A percentile compares a stretch with the other conserved stretches of the same genome.
phyloP scores from a whole-genome alignment of 2,888 invertebrate species.

The Oligia fasciuncula region DNA sequence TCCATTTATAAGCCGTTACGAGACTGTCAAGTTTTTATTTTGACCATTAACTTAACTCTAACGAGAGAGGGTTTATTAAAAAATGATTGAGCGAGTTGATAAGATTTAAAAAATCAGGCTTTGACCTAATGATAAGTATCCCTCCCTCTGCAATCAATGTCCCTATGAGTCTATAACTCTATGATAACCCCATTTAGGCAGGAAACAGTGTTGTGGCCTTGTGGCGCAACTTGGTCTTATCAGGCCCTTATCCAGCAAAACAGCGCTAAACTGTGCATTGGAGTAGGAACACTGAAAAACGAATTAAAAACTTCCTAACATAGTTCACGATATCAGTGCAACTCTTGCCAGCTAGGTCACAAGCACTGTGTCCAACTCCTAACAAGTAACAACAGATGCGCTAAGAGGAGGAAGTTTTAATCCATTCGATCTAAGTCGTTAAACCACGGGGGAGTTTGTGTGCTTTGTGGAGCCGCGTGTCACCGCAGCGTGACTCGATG shows the following conservation, averaged over 20 bases:
- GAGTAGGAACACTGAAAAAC: not conserved
- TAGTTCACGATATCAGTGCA: constrained; percentile 30
- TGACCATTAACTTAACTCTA: constrained; percentile 24
- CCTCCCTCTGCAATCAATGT: not conserved
- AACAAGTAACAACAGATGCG: constrained; percentile 36
- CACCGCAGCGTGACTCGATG: constrained; percentile 28
- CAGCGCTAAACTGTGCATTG: not conserved
- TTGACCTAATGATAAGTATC: not conserved
- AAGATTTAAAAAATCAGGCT: not conserved
- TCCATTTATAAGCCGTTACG: constrained; percentile 72
- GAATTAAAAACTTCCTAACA: constrained; percentile 19
- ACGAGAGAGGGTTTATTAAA: constrained; percentile 6
- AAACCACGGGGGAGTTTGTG: constrained; percentile 30
- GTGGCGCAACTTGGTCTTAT: not conserved
- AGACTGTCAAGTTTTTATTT: constrained; percentile 56
- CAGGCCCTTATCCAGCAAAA: not conserved
- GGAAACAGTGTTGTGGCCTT: constrained; percentile 11
- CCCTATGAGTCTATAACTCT: not conserved
- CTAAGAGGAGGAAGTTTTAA: constrained; percentile 59
- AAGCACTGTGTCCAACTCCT: constrained; percentile 9
- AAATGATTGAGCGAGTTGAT: not conserved
- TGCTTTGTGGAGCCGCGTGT: constrained; percentile 21
- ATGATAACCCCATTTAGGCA: not conserved
- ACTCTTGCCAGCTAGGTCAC: constrained; percentile 14
- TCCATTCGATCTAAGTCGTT: constrained; percentile 52